Conservation (phyloP, 2,797 vertebrate species). For the Linurgus olivaceus region DNA sequence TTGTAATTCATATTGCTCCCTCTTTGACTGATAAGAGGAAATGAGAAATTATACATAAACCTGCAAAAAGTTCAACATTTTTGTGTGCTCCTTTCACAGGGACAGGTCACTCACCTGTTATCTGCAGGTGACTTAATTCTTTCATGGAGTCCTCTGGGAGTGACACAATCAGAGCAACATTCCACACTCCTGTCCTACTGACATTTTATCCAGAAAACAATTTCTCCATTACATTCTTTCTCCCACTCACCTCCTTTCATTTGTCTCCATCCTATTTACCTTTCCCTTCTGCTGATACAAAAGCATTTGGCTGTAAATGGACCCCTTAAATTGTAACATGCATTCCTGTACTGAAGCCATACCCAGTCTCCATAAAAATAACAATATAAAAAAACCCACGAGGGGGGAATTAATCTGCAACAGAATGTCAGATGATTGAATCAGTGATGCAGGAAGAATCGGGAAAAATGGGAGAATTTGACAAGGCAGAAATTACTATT, state of each 20-base stretch:
- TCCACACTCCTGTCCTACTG: background rate
- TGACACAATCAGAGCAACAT: background rate
- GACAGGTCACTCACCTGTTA: background rate
- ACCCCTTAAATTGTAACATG: background rate
- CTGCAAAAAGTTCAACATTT: background rate
- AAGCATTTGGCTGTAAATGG: background rate
- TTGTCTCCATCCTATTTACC: background rate
- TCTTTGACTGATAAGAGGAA: background rate
- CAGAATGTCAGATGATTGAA: conserved; percentile 30
- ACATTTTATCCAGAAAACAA: background rate
- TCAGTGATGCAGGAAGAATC: conserved; percentile 28
- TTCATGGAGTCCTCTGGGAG: background rate
- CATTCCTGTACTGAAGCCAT: background rate
- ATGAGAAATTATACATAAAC: background rate
- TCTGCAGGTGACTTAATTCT: background rate
- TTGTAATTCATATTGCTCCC: background rate
- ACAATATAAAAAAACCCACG: background rate
- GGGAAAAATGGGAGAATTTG: conserved; percentile 18
- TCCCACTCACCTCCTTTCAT: background rate
- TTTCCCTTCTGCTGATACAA: background rate
- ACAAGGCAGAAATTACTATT: conserved; percentile 44
- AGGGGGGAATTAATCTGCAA: background rate
- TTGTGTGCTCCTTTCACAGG: background rate
- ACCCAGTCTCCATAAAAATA: background rate
- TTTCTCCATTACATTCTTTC: background rate